Evolutionary conservation across 2,113 vertebrate genomes (phyloP).

Genomic region (Regulus satrapa): DNA sequence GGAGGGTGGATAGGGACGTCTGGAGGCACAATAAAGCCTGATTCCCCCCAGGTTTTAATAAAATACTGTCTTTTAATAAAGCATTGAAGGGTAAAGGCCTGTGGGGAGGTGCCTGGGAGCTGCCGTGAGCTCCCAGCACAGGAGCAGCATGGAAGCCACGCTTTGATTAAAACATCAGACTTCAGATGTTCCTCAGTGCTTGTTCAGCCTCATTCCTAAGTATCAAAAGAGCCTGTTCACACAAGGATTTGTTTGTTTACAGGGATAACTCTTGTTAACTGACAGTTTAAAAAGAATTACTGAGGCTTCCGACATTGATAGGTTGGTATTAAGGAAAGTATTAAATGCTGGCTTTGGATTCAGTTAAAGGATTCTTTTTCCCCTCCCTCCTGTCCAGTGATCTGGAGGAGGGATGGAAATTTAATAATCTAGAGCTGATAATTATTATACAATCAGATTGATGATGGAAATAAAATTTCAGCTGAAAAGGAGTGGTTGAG

Average conservation of each 20-base stretch:
- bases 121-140: background rate
- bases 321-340: background rate
- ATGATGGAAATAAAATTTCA: background rate
- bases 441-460: background rate
- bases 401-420: background rate
- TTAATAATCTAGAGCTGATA: background rate
- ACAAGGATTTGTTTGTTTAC: slow-evolving; percentile 27
- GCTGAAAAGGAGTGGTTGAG: background rate
- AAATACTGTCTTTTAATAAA: background rate
- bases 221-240: background rate
- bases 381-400: background rate
- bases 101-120: background rate
- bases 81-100: background rate
- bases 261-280: slow-evolving; percentile 22
- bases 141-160: background rate
- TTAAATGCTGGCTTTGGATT: background rate
- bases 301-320: background rate
- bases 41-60: background rate
- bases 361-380: background rate
- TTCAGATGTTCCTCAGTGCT: background rate
- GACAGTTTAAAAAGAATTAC: slow-evolving; percentile 33
- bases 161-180: slow-evolving; percentile 16
- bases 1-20: background rate
- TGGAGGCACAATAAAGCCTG: background rate
- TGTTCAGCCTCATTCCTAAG: background rate